Percentiles rank a stretch among this genome's conserved stretches.
phyloP scores from a whole-genome alignment of 2,797 vertebrate species.

The Furcifer pardalis region DNA sequence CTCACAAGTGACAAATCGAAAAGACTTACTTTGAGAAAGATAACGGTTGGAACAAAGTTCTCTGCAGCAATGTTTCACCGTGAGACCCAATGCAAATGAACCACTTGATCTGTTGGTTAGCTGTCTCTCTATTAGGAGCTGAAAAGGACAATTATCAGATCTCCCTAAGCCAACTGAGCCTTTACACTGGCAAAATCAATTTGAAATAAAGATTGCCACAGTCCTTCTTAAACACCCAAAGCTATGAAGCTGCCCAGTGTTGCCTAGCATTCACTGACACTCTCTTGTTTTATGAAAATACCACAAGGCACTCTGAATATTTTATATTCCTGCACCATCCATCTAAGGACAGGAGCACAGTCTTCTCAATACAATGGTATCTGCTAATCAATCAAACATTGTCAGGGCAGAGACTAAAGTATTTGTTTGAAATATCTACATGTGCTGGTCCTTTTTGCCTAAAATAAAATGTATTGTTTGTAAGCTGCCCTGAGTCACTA shows the following conservation, averaged over 20 bases:
- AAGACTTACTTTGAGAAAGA: not conserved
- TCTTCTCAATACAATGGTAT: not conserved
- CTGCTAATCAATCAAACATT: not conserved
- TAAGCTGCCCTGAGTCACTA: too few relatives aligned
- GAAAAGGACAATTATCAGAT: constrained; percentile 8
- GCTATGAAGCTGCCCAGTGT: not conserved
- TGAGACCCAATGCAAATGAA: not conserved
- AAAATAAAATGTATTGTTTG: too few relatives aligned
- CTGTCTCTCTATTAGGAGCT: not conserved
- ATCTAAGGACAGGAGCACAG: too few relatives aligned
- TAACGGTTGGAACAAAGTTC: not conserved
- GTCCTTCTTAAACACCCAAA: not conserved
- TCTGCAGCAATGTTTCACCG: not conserved
- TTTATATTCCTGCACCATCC: not conserved
- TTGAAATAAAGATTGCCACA: not conserved
- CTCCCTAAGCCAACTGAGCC: not conserved
- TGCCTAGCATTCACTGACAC: not conserved
- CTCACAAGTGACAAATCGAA: not conserved
- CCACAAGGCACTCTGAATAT: not conserved
- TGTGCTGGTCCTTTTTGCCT: too few relatives aligned
- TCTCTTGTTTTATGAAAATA: not conserved
- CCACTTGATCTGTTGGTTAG: not conserved
- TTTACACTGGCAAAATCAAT: not conserved
- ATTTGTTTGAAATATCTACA: not conserved
- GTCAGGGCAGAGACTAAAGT: too few relatives aligned